Percentiles rank a stretch among this genome's conserved stretches.
These are phyloP conservation scores for Falco rusticolus DNA, from an alignment of 2,797 vertebrate genomes.

Conservation along the genomic window DNA sequence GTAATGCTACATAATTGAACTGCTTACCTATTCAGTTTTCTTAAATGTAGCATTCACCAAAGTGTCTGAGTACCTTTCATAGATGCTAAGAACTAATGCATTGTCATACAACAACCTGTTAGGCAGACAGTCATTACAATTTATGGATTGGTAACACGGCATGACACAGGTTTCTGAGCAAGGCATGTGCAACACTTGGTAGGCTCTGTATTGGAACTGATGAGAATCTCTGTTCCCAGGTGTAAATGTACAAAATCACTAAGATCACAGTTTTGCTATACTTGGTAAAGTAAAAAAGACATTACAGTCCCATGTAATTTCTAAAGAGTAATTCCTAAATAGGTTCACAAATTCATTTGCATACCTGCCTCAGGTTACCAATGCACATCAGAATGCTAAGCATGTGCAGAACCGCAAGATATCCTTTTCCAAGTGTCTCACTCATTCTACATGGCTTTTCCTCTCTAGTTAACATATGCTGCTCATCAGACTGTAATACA, in stretches of 20 bases:
- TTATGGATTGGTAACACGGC: background rate
- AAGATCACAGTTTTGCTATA: background rate
- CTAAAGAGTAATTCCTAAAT: background rate
- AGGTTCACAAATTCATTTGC: background rate
- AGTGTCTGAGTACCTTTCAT: background rate
- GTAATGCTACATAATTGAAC: background rate
- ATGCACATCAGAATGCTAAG: background rate
- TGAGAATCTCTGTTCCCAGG: background rate
- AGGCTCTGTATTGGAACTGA: background rate
- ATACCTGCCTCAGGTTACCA: background rate
- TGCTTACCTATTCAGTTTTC: background rate
- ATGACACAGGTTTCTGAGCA: background rate
- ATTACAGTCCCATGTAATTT: rapidly evolving
- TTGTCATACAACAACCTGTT: background rate
- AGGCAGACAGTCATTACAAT: background rate
- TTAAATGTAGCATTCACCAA: background rate
- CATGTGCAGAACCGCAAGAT: background rate
- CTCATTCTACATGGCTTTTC: rapidly evolving
- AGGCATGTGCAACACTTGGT: background rate
- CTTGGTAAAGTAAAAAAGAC: background rate
- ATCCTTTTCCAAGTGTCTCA: background rate
- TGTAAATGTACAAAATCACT: background rate
- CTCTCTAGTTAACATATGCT: background rate
- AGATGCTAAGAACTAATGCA: background rate
- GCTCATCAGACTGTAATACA: background rate